Evolutionary conservation across 2,113 vertebrate genomes (phyloP).

Genomic region (Marmota flaviventris): DNA sequence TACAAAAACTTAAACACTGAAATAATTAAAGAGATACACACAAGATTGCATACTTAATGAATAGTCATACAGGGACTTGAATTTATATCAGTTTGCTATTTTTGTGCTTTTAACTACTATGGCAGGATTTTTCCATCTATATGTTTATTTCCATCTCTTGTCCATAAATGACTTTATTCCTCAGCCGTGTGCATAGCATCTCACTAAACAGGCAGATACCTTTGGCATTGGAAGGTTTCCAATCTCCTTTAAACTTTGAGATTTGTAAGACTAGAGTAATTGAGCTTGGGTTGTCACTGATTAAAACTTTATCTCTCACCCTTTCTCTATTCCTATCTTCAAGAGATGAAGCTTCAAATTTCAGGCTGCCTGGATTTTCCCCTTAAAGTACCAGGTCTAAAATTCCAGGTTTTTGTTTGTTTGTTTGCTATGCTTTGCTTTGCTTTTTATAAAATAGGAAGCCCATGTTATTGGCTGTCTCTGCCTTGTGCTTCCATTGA

Average conservation of each 20-base stretch:
- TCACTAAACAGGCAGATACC: not conserved
- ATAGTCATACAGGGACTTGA: not conserved
- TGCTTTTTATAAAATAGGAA: not conserved
- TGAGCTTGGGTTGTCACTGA: not conserved
- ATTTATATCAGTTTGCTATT: not conserved
- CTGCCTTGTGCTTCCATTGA: not conserved
- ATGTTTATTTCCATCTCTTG: not conserved
- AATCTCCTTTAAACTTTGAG: not conserved
- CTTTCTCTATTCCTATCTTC: not conserved
- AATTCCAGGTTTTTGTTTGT: not conserved
- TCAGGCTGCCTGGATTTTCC: not conserved
- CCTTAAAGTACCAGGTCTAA: not conserved
- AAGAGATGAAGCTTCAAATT: not conserved
- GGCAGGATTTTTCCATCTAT: not conserved
- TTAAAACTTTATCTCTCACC: not conserved
- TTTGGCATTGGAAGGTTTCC: not conserved
- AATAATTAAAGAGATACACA: not conserved
- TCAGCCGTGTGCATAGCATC: not conserved
- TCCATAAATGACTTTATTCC: not conserved
- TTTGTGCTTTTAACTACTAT: not conserved
- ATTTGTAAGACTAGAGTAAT: not conserved
- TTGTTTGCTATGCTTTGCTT: not conserved
- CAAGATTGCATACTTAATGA: not conserved
- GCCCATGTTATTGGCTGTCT: rapidly evolving
- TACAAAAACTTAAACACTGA: not conserved